Evolutionary conservation across 2,888 invertebrate genomes (phyloP).

Genomic region (Creontiades dilutus): DNA sequence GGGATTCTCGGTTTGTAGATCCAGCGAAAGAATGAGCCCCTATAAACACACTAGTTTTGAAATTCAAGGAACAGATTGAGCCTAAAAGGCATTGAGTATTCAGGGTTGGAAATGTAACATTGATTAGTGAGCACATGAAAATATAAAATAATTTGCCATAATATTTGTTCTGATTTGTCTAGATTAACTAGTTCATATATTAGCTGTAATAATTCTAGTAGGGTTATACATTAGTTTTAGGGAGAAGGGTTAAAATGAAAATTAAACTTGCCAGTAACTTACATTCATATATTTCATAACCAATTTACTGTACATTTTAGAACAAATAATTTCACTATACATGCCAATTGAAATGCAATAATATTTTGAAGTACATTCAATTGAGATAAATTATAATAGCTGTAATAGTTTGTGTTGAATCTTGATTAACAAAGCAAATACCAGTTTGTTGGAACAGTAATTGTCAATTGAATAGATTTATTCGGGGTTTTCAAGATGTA

Average conservation of each 20-base stretch:
- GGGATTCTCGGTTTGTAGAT: no score
- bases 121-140: no score
- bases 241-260: neutral
- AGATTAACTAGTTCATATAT: no score
- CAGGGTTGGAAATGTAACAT: no score
- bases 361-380: neutral
- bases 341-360: conserved; percentile 59
- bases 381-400: conserved; percentile 16
- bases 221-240: no score
- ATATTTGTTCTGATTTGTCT: no score
- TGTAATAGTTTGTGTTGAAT: neutral
- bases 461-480: neutral
- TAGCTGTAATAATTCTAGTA: no score
- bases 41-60: no score
- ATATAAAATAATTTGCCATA: no score
- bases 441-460: conserved; percentile 15
- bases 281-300: conserved; percentile 66
- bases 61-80: no score
- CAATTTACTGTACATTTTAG: conserved; percentile 63
- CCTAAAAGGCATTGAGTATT: no score
- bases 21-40: no score
- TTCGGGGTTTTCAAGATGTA: neutral
- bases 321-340: conserved; percentile 60
- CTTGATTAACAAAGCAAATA: neutral
- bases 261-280: conserved; percentile 36